Evolutionary conservation across 2,113 vertebrate species (phyloP).

Genomic region (Prolemur simus): DNA sequence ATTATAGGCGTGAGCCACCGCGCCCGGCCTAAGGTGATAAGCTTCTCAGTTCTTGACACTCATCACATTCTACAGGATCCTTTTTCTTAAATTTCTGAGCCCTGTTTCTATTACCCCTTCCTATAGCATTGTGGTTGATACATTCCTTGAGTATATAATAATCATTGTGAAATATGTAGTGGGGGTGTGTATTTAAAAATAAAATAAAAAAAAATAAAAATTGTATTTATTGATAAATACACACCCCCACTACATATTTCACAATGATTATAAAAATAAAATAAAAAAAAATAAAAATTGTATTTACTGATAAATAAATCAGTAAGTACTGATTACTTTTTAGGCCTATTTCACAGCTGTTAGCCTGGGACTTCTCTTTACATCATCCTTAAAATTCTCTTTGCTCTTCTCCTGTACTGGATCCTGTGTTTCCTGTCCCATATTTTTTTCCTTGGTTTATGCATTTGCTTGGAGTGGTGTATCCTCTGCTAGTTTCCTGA

Average conservation of each 20-base stretch:
- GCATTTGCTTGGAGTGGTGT: background rate
- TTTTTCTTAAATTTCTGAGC: slow-evolving; percentile 45
- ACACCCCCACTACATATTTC: too few relatives aligned
- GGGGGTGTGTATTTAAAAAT: background rate
- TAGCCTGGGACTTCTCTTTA: background rate
- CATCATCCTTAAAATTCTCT: slow-evolving; percentile 43
- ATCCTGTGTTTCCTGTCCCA: background rate
- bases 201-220: too few relatives aligned
- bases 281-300: too few relatives aligned
- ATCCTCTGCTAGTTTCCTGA: background rate
- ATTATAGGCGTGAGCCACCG: too few relatives aligned
- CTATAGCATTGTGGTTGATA: background rate
- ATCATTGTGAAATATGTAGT: background rate
- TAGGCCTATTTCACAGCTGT: background rate
- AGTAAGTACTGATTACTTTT: slow-evolving; percentile 3
- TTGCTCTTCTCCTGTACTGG: background rate
- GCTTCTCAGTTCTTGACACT: background rate
- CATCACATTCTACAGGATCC: background rate
- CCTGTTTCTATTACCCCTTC: background rate
- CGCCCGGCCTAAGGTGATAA: background rate
- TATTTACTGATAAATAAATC: too few relatives aligned
- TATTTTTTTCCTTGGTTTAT: background rate
- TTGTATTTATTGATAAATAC: too few relatives aligned
- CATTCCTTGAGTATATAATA: background rate
- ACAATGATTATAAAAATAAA: too few relatives aligned